phyloP scores from a whole-genome alignment of 2,797 vertebrate genomes.

The Acanthurus lineatus region DNA sequence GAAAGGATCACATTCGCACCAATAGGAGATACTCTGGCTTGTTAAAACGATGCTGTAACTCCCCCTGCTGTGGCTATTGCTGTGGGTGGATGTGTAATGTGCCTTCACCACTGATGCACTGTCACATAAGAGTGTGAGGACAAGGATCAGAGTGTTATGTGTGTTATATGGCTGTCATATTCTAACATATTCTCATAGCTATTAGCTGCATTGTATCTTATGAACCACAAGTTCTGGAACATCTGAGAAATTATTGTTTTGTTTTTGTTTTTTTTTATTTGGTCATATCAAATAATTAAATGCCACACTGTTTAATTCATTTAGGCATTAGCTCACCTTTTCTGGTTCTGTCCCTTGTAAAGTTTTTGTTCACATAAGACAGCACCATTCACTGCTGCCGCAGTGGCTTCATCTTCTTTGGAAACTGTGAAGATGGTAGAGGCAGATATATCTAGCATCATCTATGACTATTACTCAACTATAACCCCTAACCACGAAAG shows the following conservation, averaged over 20 bases:
- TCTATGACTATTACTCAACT: neutral
- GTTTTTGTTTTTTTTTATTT: neutral
- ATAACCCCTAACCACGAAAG: constrained; percentile 3
- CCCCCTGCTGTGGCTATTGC: constrained; percentile 21
- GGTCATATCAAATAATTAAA: neutral
- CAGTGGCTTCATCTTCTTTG: neutral
- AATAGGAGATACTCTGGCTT: constrained; percentile 27
- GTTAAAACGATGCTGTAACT: constrained; percentile 31
- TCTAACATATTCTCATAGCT: constrained; percentile 1
- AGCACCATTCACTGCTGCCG: neutral
- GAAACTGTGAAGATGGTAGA: neutral
- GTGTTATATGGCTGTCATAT: constrained; percentile 22
- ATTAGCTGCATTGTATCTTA: constrained; percentile 13
- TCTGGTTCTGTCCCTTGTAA: neutral
- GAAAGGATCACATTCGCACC: constrained; percentile 33
- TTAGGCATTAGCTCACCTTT: neutral
- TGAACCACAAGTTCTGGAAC: neutral
- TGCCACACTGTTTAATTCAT: neutral
- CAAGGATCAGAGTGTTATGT: constrained; percentile 31
- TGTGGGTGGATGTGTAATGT: constrained; percentile 28
- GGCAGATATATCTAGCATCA: neutral
- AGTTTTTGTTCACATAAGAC: neutral
- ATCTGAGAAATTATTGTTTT: neutral
- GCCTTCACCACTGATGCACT: constrained; percentile 21
- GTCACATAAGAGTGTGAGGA: constrained; percentile 35